These are phyloP conservation scores for Eulacestoma nigropectus DNA, from an alignment of 2,113 vertebrate genomes.

Conservation along the genomic window DNA sequence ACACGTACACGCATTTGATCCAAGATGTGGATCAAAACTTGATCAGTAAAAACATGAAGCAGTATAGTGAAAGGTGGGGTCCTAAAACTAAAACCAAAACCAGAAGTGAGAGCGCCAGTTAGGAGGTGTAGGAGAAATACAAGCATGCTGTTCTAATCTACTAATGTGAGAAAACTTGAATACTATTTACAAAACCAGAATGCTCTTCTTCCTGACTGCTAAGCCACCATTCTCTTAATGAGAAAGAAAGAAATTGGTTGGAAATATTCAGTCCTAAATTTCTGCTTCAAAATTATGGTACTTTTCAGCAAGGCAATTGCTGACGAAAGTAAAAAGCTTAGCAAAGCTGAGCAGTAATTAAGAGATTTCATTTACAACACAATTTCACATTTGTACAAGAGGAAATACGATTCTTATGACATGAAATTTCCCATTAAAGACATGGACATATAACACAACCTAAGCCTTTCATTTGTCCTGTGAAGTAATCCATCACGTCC, in stretches of 20 bases:
- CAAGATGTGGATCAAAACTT: neutral
- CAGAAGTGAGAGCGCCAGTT: neutral
- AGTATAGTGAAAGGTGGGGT: neutral
- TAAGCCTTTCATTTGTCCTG: neutral
- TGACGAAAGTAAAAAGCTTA: neutral
- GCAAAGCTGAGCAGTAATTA: constrained; percentile 37
- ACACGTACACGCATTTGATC: neutral
- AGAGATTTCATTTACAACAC: constrained; percentile 25
- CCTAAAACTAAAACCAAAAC: neutral
- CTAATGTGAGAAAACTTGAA: neutral
- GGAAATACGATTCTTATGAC: neutral
- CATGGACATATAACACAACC: neutral
- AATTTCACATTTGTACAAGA: neutral
- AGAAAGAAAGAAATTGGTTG: neutral
- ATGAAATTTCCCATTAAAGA: neutral
- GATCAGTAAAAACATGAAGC: neutral
- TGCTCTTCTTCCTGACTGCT: neutral
- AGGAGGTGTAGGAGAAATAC: neutral
- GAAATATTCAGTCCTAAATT: constrained; percentile 1
- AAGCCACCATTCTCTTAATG: neutral
- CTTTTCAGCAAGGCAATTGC: constrained; percentile 18
- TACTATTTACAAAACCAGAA: neutral
- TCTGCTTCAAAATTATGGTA: neutral
- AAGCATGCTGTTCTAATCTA: neutral
- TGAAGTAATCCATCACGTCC: neutral